A percentile compares a stretch with the other conserved stretches of the same genome.
Evolutionary conservation across 2,113 vertebrate genomes (phyloP).

Genomic region (Caracal caracal): DNA sequence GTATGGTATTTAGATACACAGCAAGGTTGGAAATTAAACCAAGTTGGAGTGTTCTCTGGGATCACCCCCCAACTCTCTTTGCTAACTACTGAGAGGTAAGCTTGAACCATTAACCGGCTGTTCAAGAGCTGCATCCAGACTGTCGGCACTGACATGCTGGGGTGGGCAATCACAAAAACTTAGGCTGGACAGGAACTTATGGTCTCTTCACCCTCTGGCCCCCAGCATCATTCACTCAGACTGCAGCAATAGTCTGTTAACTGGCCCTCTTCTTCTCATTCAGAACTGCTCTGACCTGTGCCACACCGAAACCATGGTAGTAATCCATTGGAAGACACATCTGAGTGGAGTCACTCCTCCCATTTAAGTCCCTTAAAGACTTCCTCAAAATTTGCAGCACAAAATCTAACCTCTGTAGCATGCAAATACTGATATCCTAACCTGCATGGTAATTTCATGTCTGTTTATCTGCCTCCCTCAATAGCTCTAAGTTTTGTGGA

Average conservation of each 20-base stretch:
- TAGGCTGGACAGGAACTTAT: background rate
- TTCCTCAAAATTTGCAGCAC: background rate
- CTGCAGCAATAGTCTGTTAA: background rate
- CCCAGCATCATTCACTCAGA: background rate
- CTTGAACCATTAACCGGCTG: slow-evolving; percentile 32
- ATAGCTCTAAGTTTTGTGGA: background rate
- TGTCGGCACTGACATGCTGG: background rate
- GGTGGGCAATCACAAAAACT: background rate
- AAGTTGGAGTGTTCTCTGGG: slow-evolving; percentile 52
- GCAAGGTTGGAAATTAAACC: slow-evolving; percentile 61
- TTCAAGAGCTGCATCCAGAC: background rate
- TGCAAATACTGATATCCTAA: background rate
- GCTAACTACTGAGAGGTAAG: slow-evolving; percentile 41
- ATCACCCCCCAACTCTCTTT: slow-evolving; percentile 16
- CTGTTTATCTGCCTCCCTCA: background rate
- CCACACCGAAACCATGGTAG: background rate
- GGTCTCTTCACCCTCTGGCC: background rate
- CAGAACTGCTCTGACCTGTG: background rate
- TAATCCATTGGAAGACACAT: background rate
- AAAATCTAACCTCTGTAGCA: background rate
- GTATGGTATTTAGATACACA: slow-evolving; percentile 41
- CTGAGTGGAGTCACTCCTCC: background rate
- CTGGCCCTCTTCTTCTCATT: background rate
- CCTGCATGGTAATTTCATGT: background rate
- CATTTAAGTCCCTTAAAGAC: background rate